These are phyloP conservation scores for Pissodes strobi DNA, from an alignment of 1,140 invertebrate species.

Conservation along the genomic window DNA sequence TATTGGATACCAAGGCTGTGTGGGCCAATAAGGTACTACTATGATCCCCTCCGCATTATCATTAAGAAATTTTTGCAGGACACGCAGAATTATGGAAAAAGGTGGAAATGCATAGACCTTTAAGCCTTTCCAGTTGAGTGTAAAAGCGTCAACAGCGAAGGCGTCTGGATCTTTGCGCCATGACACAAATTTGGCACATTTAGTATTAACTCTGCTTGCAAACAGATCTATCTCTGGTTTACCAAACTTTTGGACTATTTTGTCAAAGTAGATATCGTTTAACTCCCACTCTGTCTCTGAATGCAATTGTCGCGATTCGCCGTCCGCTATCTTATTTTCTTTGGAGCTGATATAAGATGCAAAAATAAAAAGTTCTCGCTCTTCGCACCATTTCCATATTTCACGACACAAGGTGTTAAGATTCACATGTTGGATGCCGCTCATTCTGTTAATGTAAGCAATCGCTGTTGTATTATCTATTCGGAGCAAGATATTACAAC, in stretches of 20 bases:
- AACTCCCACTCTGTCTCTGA: constrained; percentile 2
- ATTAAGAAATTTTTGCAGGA: constrained; percentile 38
- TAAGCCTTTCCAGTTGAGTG: constrained; percentile 34
- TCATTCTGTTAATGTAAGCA: constrained; percentile 52
- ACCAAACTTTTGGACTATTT: constrained; percentile 34
- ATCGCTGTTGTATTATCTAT: constrained; percentile 53
- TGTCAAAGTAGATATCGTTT: constrained; percentile 27
- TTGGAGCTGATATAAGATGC: constrained; percentile 38
- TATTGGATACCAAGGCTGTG: no score
- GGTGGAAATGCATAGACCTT: constrained; percentile 46
- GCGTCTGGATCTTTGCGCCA: constrained; percentile 40
- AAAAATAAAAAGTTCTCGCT: constrained; percentile 39
- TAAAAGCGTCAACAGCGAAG: constrained; percentile 43
- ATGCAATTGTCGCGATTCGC: constrained; percentile 29
- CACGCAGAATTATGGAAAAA: no score
- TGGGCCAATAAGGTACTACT: constrained; percentile 52
- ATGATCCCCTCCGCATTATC: constrained; percentile 42
- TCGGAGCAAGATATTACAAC: constrained; percentile 27
- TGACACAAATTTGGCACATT: constrained; percentile 41
- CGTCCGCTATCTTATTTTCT: constrained; percentile 42
- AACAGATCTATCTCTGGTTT: constrained; percentile 45
- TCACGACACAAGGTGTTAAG: not conserved
- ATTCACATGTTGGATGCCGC: constrained; percentile 8
- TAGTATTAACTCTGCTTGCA: constrained; percentile 42
- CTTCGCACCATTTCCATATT: constrained; percentile 48